Evolutionary conservation across 2,888 invertebrate species (phyloP).

Genomic region (Liopterus haemorrhoidalis): DNA sequence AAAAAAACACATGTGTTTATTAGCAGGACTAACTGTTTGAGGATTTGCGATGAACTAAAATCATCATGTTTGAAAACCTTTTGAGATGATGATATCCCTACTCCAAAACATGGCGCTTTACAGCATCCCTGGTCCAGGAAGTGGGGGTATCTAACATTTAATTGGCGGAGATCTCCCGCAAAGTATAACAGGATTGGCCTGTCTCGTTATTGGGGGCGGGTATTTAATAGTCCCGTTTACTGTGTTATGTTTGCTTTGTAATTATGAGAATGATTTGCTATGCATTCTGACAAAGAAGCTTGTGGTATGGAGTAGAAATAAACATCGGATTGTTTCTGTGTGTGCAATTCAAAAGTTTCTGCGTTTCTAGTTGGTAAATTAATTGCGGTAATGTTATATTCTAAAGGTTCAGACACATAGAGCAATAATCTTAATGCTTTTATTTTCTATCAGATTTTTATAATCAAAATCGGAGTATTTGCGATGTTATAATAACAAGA

Average conservation of each 20-base stretch:
- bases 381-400: no score
- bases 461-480: no score
- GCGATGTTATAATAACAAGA: no score
- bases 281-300: slow-evolving; percentile 33
- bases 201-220: slow-evolving; percentile 31
- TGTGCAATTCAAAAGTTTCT: not conserved
- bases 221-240: slow-evolving; percentile 32
- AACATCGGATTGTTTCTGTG: not conserved
- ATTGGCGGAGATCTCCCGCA: no score
- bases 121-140: slow-evolving; percentile 33
- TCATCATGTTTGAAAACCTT: slow-evolving; percentile 31
- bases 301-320: no score
- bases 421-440: no score
- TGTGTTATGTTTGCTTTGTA: slow-evolving; percentile 44
- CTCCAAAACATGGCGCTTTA: slow-evolving; percentile 33
- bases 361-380: slow-evolving; percentile 42
- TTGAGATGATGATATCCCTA: slow-evolving; percentile 26
- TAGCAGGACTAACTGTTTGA: no score
- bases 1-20: no score
- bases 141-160: slow-evolving; percentile 16
- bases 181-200: no score
- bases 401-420: no score
- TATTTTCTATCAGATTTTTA: no score
- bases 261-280: slow-evolving; percentile 49
- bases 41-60: slow-evolving; percentile 19